Base-by-base conservation (phyloP, 2,113 vertebrate genomes). In the Maccullochella peelii region DNA sequence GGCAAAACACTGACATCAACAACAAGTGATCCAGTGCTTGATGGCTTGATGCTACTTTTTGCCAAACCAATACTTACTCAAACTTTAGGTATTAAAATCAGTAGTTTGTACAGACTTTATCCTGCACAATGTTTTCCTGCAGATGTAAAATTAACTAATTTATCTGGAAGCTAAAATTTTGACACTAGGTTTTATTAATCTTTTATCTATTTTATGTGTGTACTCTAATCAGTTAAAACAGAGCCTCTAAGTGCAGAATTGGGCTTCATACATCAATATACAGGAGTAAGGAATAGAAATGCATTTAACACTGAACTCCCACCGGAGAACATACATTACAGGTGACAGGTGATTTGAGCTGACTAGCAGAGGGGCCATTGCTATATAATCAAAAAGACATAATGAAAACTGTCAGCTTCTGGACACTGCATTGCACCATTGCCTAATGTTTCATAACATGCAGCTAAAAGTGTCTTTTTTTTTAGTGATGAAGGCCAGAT, bases 361-460 rank as follows among this genome's bases (percentile, higher is more conserved):
- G 33, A 47, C 58, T 54, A 40, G 30, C 6, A 73, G 54, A 73
- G 15, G 59, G 80, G n/a, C 40, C 73, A 61, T 50, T 59, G 54
- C 61, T 67, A 57, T 71, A 58, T 76, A 73, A 81, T 83, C 58
- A 86, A 50, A 83, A 75, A 77, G 8, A 68, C 71, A 69, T 66
- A 82, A 82, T 75, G 52, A 62, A 80, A 81, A 67, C 55, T 49
- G 67, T 79, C 73, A 67, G 75, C 8, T 59, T 86, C 61, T 86
- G 84, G 80, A 82, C 54, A 55, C 16, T 23, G 42, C 40, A 18
- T 44, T 73, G 63, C 59, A 72, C 33, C 36, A 25, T 33, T 33
- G 66, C 52, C 18, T 65, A 70, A 40, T 18, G 62, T 77, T 85
- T 80, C 21, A 50, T 27, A 76, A 62, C n/a, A 67, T 47, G 40